phyloP scores from a whole-genome alignment of 2,113 vertebrate species.

The Meles meles region DNA sequence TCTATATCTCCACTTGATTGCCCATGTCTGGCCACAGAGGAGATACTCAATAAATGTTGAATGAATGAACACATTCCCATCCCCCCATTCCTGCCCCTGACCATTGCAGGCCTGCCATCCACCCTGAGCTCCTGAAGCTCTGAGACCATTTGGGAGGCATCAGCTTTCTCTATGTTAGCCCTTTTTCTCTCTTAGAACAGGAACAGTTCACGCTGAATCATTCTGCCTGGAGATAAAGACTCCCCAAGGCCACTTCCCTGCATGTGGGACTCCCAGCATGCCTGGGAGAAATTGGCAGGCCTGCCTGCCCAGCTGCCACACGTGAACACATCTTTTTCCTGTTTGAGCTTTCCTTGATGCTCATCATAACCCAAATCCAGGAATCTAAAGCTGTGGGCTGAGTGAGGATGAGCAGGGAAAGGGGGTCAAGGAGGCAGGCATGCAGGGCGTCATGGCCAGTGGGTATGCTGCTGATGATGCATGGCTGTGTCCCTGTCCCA shows the following conservation, averaged over 20 bases:
- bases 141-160: background rate
- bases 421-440: background rate
- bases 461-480: background rate
- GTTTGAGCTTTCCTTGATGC: background rate
- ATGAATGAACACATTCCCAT: background rate
- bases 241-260: background rate
- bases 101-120: no score
- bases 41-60: background rate
- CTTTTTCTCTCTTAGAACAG: background rate
- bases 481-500: background rate
- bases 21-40: background rate
- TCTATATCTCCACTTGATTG: background rate
- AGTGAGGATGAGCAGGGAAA: background rate
- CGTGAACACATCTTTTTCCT: accelerated
- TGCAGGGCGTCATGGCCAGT: no score
- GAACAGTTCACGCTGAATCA: background rate
- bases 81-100: accelerated
- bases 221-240: background rate
- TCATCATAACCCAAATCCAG: background rate
- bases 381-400: background rate
- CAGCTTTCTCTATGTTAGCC: background rate
- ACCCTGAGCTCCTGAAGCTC: background rate
- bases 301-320: background rate
- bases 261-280: background rate
- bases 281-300: no score